Base-by-base conservation (phyloP, 2,113 vertebrate species). In the Trachemys scripta region DNA sequence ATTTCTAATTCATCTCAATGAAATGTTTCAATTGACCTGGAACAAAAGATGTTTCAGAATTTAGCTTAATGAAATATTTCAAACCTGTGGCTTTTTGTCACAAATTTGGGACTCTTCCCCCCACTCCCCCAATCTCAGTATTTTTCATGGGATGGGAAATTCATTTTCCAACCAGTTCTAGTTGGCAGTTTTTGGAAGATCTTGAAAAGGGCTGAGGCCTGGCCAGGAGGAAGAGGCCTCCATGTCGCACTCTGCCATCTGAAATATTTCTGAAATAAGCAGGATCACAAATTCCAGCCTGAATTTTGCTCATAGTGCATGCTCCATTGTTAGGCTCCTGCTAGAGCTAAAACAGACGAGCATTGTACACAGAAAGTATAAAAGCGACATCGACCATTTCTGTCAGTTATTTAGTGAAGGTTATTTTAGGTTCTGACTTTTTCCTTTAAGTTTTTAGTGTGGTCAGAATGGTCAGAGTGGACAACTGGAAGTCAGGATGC, bases 391-490 rank as follows among this genome's bases (percentile, higher is more conserved):
- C 51, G 42, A 50, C 0, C 0, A 35, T 79, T 19, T 56, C 49
- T 51, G 49, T 24, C 78, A 51, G 62, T 49, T 97, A 97, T 97
- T 97, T 95, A 94, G 88, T 89, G 87, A 88, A 78, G 85, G 50
- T 95, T 92, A 95, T 96, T 96, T 85, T 87, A 96, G 96, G 93
- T 89, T 95, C 85, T 25, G 72, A 35, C 62, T 90, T 94, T 19
- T 8, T 10, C 27, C 24, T 20, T 56, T 9, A 95, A 65, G 85
- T 49, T 87, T 87, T 49, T 95, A 81, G 95, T 82, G 88, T 92
- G 96, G 95, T 90, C 56, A 85, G 80, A 45, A 62, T 0, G 25
- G 89, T 1, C 25, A 88, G 96, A 95, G 95, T 94, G 92, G 96
- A 95, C 90, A 90, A 90, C 72, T 92, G 94, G 90, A 83, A 97